Base-by-base conservation (phyloP, 1,140 invertebrate genomes). In the Zophobas morio region DNA sequence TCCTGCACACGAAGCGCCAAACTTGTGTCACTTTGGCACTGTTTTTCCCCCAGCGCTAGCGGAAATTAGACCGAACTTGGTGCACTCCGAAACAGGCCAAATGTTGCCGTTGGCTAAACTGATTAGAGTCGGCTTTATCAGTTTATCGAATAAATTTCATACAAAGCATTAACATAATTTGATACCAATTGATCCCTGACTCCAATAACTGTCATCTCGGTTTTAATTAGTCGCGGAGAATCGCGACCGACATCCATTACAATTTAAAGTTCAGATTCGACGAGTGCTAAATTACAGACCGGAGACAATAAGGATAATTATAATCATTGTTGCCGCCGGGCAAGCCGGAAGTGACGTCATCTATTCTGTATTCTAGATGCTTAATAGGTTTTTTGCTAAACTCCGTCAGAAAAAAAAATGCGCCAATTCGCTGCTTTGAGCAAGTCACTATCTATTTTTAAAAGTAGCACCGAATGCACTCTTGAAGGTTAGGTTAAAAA, bases 1-100 rank as follows among this genome's bases (percentile, higher is more conserved):
- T 63, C 57, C 57, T 63, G 4, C n/a, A 51, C 49, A 51, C 49
- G 20, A 51, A 51, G 20, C 49, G 20, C n/a, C 49, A 20, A 46
- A 47, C 33, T 42, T 42, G 5, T 20, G 39, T 20, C 60, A 40
- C n/a, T 57, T 3, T 5, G 20, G 42, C 42, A 40, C 35, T 39
- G 8, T 66, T 66, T 66, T 66, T 42, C 56, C 60, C 57, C 37
- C 39, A 32, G 40, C 39, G 6, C 6, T 42, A 42, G 37, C 6
- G 60, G 60, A 66, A 66, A 66, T 66, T 51, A 51, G 49, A 51
- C 49, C 6, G 42, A 42, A 40, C 37, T 42, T 37, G n/a, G 8
- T 42, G 39, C 35, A 33, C 39, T 66, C 35, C 49, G 20, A 51
- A 46, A 46, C 42, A 46, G 8, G 3, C 8, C 42, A 46, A 46